Evolutionary conservation across 2,888 invertebrate species (phyloP), one percentile per base, ranked within the genome.

Genomic region (Amphipoea lucens): DNA sequence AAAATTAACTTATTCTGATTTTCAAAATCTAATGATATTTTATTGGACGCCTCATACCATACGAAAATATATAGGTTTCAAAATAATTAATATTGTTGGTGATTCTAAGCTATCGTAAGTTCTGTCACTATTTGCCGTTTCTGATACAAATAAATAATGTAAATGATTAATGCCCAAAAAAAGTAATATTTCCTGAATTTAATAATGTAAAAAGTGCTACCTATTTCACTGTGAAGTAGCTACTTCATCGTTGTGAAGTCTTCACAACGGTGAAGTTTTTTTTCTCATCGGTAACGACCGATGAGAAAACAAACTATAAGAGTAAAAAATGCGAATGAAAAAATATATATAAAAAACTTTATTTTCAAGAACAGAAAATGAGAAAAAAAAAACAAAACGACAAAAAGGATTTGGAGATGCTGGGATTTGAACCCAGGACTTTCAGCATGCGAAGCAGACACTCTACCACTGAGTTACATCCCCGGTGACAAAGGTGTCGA

Each of bases 371-470:
- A 36, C 0, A 48, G 6, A 57, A 68, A 14, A 17, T n/a, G 0
- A 12, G 0, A 40, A 23, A 23, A 36, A 36, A 29, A 14, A 29
- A n/a, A 12, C 14, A 36, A 45, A 1, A 2, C 0, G 0, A 1
- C 29, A 68, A 89, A 84, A 60, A 73, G 1, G 4, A 0, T 90
- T 83, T 97, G 97, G 97, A 97, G 97, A 96, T 97, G 97, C 97
- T 97, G 97, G 97, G 97, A 97, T 97, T 97, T 97, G 97, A 97
- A 97, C 97, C 97, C 97, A 97, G 97, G 97, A 97, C 97, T 97
- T 97, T 97, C 97, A 97, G 97, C 97, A 97, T 97, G 97, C 97
- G 97, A 97, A 97, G 97, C 97, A 97, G 97, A 97, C 97, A 97
- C 97, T 97, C 96, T 96, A 96, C 96, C 96, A 96, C 96, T 96